Evolutionary conservation across 2,113 vertebrate genomes (phyloP).

Genomic region (Pluvialis apricaria): DNA sequence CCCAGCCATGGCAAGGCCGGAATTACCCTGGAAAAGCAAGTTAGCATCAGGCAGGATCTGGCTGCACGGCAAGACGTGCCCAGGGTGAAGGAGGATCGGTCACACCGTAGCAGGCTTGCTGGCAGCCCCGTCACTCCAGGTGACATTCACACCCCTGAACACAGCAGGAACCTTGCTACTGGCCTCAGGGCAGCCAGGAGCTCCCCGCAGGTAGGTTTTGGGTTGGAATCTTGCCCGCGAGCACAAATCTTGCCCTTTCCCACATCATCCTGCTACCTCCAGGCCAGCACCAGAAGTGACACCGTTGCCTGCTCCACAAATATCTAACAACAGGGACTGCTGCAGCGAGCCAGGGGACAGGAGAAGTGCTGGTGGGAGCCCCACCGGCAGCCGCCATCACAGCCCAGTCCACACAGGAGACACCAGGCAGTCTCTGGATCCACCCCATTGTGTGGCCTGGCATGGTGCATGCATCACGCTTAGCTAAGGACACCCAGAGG

Average conservation of each 20-base stretch:
- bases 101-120: not conserved
- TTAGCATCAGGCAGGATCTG: not conserved
- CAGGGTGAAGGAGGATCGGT: not conserved
- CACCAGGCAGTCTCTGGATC: not conserved
- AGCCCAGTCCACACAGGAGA: not conserved
- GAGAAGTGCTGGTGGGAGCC: not conserved
- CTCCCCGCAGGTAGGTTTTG: not conserved
- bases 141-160: not conserved
- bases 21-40: not conserved
- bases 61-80: not conserved
- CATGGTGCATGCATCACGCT: not conserved
- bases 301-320: not conserved
- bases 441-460: not conserved
- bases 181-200: not conserved
- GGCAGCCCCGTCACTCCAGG: not conserved
- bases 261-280: not conserved
- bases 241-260: not conserved
- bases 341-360: not conserved
- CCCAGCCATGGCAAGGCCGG: not conserved
- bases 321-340: not conserved
- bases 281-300: not conserved
- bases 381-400: not conserved
- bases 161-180: not conserved
- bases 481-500: not conserved
- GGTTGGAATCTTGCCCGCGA: not conserved